Evolutionary conservation across 1,140 invertebrate species (phyloP).

Genomic region (Teleopsis dalmanni): DNA sequence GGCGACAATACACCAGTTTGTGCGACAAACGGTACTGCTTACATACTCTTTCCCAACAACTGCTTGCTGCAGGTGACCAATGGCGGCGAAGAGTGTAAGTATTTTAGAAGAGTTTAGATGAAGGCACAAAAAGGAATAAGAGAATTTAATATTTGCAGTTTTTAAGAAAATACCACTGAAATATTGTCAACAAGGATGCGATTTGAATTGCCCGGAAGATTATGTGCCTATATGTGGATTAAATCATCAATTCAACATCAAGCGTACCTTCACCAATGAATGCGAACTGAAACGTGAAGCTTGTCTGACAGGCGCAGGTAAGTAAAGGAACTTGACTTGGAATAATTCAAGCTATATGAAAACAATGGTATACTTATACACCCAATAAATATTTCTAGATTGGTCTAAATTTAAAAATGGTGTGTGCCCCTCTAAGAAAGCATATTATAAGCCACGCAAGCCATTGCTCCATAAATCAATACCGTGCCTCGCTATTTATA

Average conservation of each 20-base stretch:
- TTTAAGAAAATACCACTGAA: slow-evolving; percentile 9
- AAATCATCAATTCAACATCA: slow-evolving; percentile 14
- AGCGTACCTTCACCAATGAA: slow-evolving; percentile 21
- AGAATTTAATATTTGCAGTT: slow-evolving; percentile 5
- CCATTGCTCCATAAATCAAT: slow-evolving; percentile 14
- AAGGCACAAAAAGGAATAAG: background rate
- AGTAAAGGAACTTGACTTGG: slow-evolving; percentile 1
- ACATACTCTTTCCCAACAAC: slow-evolving; percentile 29
- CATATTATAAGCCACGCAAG: background rate
- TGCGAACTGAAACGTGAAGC: slow-evolving; percentile 24
- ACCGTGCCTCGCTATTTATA: slow-evolving; percentile 32
- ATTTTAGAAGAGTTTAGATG: background rate
- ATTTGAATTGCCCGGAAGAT: background rate
- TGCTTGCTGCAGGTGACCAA: slow-evolving; percentile 24
- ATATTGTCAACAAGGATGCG: slow-evolving; percentile 3
- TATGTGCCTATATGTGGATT: slow-evolving; percentile 23
- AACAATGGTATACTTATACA: background rate
- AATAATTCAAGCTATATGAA: background rate
- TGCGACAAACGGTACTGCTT: slow-evolving; percentile 14
- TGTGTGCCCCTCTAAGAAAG: background rate
- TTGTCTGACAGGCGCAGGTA: slow-evolving; percentile 15
- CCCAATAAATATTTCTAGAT: background rate
- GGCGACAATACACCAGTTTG: slow-evolving; percentile 18
- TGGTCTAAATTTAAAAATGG: background rate
- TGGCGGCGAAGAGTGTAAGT: too few relatives aligned